A percentile compares a stretch with the other conserved stretches of the same genome.
Evolutionary conservation across 2,797 vertebrate genomes (phyloP).

Genomic region (Epinephelus coioides): DNA sequence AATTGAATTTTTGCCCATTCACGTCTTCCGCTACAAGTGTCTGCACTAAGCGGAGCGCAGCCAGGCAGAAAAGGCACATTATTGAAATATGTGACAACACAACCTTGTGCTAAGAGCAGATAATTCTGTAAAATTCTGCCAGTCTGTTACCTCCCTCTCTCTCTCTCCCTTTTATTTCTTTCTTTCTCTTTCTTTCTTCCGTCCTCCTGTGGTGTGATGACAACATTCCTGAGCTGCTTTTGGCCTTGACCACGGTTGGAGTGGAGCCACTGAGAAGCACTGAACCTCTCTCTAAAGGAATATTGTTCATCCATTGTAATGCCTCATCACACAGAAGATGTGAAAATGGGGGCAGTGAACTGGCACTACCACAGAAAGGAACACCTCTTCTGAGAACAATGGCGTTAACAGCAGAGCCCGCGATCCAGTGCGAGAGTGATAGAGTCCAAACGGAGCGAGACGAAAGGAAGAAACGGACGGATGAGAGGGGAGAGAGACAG

Average conservation of each 20-base stretch:
- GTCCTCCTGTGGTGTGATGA: slow-evolving; percentile 49
- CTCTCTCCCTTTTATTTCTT: not conserved
- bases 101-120: slow-evolving; percentile 68
- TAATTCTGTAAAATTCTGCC: slow-evolving; percentile 58
- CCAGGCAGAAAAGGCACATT: slow-evolving; percentile 72
- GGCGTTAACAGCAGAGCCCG: slow-evolving; percentile 47
- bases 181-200: not conserved
- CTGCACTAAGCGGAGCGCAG: slow-evolving; percentile 72
- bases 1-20: slow-evolving; percentile 79
- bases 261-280: slow-evolving; percentile 55
- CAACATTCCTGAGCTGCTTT: slow-evolving; percentile 62
- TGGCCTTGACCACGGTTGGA: slow-evolving; percentile 67
- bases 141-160: slow-evolving; percentile 29
- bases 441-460: slow-evolving; percentile 44
- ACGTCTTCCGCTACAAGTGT: slow-evolving; percentile 73
- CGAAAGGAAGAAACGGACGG: slow-evolving; percentile 20
- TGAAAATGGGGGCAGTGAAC: slow-evolving; percentile 67
- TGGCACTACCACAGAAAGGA: slow-evolving; percentile 62
- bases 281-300: slow-evolving; percentile 63
- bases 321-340: slow-evolving; percentile 73
- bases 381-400: slow-evolving; percentile 68
- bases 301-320: slow-evolving; percentile 67
- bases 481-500: slow-evolving; percentile 8
- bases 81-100: slow-evolving; percentile 78
- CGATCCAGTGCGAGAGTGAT: slow-evolving; percentile 48